Evolutionary conservation across 2,113 vertebrate genomes (phyloP), one percentile per base, ranked within the genome.

Genomic region (Oncorhynchus mykiss): DNA sequence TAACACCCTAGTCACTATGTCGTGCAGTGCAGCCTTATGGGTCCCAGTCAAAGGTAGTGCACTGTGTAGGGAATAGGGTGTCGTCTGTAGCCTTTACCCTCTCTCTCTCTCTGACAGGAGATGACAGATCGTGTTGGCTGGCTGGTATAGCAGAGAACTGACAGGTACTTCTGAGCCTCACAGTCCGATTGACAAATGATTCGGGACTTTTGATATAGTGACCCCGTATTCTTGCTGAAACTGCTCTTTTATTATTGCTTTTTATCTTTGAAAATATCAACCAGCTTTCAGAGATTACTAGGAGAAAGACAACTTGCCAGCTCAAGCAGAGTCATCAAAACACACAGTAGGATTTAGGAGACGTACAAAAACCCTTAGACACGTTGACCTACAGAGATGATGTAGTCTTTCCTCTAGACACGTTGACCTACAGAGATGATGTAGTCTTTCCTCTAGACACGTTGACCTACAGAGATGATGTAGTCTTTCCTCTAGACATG

Each of bases 201-300:
- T 82, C 62, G 39, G 73, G 31, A 67, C 70, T 75, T 78, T 76
- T 74, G 70, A 74, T 72, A 72, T 65, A 45, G 70, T 76, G 66
- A 73, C 34, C 27, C 57, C 5, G 12, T 13, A 16, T 39, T 69
- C 70, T 78, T 68, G 51, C 73, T 75, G 62, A 67, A 51, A 68
- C 67, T 69, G 29, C 34, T 65, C 48, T 75, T 76, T 82, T 78
- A 5, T 77, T 67, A 13, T 54, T 49, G 54, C 49, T 34, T 78
- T 72, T 45, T 66, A 51, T 45, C 73, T 72, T 60, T 67, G 29
- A 64, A 66, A 65, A 45, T 5, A 20, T 39, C 25, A 49, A 5
- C 13, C 5, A 6, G 11, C 69, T 70, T 12, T 22, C 14, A 48
- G 39, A 45, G 39, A 45, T 45, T 48, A 14, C 70, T 16, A n/a